Evolutionary conservation across 2,888 invertebrate species (phyloP), one percentile per base, ranked within the genome.

Genomic region (Ephialtes manifestator): DNA sequence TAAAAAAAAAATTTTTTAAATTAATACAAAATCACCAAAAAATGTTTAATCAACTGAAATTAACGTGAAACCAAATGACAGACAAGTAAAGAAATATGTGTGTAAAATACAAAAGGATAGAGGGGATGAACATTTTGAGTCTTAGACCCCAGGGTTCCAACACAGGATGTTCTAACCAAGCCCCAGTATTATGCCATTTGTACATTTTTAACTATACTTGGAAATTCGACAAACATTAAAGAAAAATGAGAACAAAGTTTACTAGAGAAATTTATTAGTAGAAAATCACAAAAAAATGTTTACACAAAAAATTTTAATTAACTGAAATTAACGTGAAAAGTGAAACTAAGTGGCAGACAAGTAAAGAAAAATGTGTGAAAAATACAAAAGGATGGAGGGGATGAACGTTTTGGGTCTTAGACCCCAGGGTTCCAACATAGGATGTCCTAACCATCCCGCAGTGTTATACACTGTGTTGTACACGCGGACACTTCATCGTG

Each of bases 401-500:
- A 63, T 72, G 65, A 71, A 77, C 46, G 58, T 35, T 20, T 60
- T 70, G 60, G 51, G 74, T 28, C 65, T 53, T 46, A 18, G 70
- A 81, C 84, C 83, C 90, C 88, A 89, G 91, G 91, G 82, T 89
- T 89, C 90, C 86, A 81, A 87, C 80, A 81, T 85, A 86, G 88
- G 88, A 90, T 90, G 90, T 89, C 87, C 79, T 89, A 48, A 87
- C 89, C 88, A 89, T 89, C 90, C 91, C 86, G 90, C 87, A 84
- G 90, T 87, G 92, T 89, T 88, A 87, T 87, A 87, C 87, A 63
- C 77, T 82, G 71, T 72, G 78, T 60, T 79, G 67, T 78, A 80
- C 81, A 83, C 80, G 67, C 35, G 46, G 76, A 83, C 88, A 87
- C 88, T 88, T 86, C 78, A 86, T 86, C 82, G 82, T 74, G 70